Percentiles rank a stretch among this genome's conserved stretches.
These are phyloP conservation scores for Bombyx huttoni DNA, from an alignment of 2,888 invertebrate genomes.

Conservation along the genomic window DNA sequence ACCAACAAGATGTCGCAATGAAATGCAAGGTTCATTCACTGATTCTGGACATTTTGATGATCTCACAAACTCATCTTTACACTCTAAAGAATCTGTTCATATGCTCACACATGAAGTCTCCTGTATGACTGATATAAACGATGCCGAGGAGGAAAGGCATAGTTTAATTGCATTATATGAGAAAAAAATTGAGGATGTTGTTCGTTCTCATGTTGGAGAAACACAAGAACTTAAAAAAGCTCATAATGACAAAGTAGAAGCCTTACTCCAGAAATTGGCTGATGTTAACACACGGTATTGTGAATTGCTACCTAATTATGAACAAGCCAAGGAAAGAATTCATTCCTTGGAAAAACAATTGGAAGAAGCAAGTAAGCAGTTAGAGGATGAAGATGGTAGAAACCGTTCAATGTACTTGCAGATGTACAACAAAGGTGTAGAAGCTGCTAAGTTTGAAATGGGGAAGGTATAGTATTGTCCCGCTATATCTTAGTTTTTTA, in stretches of 20 bases:
- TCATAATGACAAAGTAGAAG: slow-evolving; percentile 86
- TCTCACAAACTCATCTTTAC: slow-evolving; percentile 80
- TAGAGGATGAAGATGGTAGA: slow-evolving; percentile 79
- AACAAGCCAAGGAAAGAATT: slow-evolving; percentile 80
- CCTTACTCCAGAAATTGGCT: slow-evolving; percentile 78
- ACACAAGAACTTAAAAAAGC: slow-evolving; percentile 83
- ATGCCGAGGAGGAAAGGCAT: slow-evolving; percentile 76
- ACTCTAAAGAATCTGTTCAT: slow-evolving; percentile 81
- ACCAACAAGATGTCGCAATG: slow-evolving; percentile 62
- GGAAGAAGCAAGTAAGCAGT: slow-evolving; percentile 77
- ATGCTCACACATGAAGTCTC: slow-evolving; percentile 69
- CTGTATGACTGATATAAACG: slow-evolving; percentile 64
- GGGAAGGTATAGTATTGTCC: slow-evolving; percentile 72
- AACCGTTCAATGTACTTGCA: slow-evolving; percentile 85
- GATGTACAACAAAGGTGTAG: slow-evolving; percentile 87
- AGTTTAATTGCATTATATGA: slow-evolving; percentile 81
- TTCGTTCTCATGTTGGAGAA: slow-evolving; percentile 72
- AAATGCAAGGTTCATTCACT: slow-evolving; percentile 83
- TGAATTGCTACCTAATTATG: slow-evolving; percentile 81
- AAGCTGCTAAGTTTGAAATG: slow-evolving; percentile 81
- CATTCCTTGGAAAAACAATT: slow-evolving; percentile 80
- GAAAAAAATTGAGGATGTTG: slow-evolving; percentile 81
- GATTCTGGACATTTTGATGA: slow-evolving; percentile 92
- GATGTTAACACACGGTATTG: slow-evolving; percentile 85
- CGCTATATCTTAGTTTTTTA: background rate